A percentile compares a stretch with the other conserved stretches of the same genome.
phyloP scores from a whole-genome alignment of 2,888 invertebrate genomes.

The Spilarctia lutea region DNA sequence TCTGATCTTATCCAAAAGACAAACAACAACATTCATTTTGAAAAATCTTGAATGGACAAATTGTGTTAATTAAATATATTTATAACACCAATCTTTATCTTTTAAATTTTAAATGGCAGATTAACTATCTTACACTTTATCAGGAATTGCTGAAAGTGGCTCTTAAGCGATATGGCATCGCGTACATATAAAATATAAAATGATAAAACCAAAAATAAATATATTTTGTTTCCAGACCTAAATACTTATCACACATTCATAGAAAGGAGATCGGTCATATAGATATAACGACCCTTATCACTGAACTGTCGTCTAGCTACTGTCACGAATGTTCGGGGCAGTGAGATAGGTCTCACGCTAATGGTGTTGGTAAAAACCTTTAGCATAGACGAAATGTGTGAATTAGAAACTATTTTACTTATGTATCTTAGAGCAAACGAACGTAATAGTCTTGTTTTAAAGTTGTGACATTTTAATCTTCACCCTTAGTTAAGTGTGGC shows the following conservation, averaged over 20 bases:
- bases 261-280: conserved; percentile 27
- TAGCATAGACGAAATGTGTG: not conserved
- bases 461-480: not conserved
- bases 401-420: not conserved
- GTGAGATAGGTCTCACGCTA: conserved; percentile 28
- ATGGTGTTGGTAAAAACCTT: conserved; percentile 18
- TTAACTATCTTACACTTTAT: too few relatives aligned
- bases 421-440: not conserved
- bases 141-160: too few relatives aligned
- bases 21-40: too few relatives aligned
- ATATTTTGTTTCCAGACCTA: conserved; percentile 4
- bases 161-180: not conserved
- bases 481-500: not conserved
- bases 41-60: too few relatives aligned
- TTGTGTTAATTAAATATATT: too few relatives aligned
- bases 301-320: conserved; percentile 26
- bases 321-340: conserved; percentile 31
- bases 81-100: too few relatives aligned
- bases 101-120: too few relatives aligned
- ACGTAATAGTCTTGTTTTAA: not conserved
- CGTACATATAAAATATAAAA: not conserved
- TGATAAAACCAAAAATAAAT: not conserved
- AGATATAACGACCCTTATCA: conserved; percentile 41
- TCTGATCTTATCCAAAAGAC: too few relatives aligned
- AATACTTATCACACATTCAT: conserved; percentile 1